Evolutionary conservation across 2,113 vertebrate species (phyloP).

Genomic region (Dicerorhinus sumatrensis): DNA sequence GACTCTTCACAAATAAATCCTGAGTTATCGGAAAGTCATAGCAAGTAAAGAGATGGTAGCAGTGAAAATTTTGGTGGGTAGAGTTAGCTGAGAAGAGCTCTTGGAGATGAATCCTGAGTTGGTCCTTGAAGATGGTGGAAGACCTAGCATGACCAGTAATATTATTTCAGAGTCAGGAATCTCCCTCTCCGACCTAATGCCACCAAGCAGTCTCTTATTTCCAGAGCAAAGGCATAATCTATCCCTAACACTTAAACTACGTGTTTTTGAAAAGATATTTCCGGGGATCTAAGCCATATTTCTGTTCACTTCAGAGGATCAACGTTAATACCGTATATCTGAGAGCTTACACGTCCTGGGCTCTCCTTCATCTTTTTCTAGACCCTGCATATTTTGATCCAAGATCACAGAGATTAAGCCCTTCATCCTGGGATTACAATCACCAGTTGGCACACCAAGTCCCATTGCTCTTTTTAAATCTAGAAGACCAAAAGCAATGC

Average conservation of each 20-base stretch:
- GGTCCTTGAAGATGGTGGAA: background rate
- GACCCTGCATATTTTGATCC: background rate
- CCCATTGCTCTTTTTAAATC: background rate
- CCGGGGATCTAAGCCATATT: background rate
- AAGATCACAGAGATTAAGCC: background rate
- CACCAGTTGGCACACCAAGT: background rate
- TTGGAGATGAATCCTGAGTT: constrained; percentile 15
- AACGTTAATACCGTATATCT: background rate
- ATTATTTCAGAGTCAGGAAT: background rate
- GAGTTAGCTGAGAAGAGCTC: background rate
- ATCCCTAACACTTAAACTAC: background rate
- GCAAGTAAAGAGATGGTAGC: background rate
- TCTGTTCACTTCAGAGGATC: constrained; percentile 5
- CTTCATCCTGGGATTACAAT: background rate
- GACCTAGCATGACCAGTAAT: background rate
- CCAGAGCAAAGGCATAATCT: background rate
- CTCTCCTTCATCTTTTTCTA: background rate
- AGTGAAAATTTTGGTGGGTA: background rate
- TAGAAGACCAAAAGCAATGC: background rate
- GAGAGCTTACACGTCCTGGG: background rate
- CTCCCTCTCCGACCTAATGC: background rate
- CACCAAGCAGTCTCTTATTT: background rate
- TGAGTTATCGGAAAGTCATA: background rate
- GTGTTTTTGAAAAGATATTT: background rate
- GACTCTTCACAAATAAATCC: background rate